phyloP scores from a whole-genome alignment of 53 echinoderm and acorn worm genomes.

The Echinarachnius parma region DNA sequence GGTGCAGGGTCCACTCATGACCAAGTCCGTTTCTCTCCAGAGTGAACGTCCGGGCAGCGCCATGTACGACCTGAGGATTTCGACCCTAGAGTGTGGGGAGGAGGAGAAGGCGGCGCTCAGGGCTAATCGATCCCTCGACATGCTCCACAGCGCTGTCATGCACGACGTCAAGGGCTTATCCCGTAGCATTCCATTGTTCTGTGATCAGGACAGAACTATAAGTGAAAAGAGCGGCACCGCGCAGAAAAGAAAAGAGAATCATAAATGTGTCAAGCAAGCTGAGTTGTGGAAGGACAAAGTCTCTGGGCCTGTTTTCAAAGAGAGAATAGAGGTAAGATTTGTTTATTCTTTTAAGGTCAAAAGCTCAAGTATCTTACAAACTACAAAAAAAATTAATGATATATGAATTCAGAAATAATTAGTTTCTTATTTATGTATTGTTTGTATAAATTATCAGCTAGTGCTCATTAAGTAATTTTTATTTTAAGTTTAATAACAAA shows the following conservation, averaged over 20 bases:
- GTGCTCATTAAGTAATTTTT: too few relatives aligned
- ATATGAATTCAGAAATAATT: too few relatives aligned
- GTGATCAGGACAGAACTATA: slow-evolving; percentile 40
- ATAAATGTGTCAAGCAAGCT: not conserved
- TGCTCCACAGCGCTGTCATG: slow-evolving; percentile 46
- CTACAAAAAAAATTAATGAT: too few relatives aligned
- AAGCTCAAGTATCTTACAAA: too few relatives aligned
- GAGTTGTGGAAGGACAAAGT: slow-evolving; percentile 45
- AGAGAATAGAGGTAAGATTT: slow-evolving; percentile 83
- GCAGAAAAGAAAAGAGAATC: slow-evolving; percentile 10
- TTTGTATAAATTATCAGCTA: too few relatives aligned
- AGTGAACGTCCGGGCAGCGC: slow-evolving; percentile 43
- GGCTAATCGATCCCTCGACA: slow-evolving; percentile 42
- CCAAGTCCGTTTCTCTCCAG: slow-evolving; percentile 40
- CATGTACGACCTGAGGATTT: slow-evolving; percentile 42
- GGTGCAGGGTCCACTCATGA: slow-evolving; percentile 45
- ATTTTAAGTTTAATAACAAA: too few relatives aligned
- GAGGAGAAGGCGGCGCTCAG: slow-evolving; percentile 29
- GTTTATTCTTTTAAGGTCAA: too few relatives aligned
- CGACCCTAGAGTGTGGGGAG: slow-evolving; percentile 18
- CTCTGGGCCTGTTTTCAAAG: slow-evolving; percentile 86
- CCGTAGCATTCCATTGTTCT: slow-evolving; percentile 41
- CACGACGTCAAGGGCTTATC: slow-evolving; percentile 44
- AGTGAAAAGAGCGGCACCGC: slow-evolving; percentile 24
- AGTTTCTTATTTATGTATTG: too few relatives aligned